A percentile compares a stretch with the other conserved stretches of the same genome.
These are phyloP conservation scores for Sisyra terminalis DNA, from an alignment of 2,888 invertebrate species.

Conservation along the genomic window DNA sequence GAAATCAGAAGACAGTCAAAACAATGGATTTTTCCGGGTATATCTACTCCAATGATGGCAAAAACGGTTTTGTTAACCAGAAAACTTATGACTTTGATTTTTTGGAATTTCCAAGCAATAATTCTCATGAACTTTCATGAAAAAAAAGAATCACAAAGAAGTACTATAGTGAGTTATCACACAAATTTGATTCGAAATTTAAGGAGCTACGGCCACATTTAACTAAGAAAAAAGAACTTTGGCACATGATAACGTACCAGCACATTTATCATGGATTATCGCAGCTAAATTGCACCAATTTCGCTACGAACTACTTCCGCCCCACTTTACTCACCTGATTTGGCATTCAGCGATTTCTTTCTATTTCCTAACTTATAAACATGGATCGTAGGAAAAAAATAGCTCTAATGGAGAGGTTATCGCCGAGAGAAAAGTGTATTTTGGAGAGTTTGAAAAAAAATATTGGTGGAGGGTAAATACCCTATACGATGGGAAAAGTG, in stretches of 20 bases:
- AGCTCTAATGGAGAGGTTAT: no score
- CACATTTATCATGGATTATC: no score
- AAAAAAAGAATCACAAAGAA: constrained; percentile 18
- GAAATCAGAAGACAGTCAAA: constrained; percentile 17
- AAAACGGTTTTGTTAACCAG: constrained; percentile 12
- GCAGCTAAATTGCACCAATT: background rate
- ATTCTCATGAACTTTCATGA: constrained; percentile 18
- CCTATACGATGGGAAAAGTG: background rate
- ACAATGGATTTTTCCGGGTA: constrained; percentile 8
- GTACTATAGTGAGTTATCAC: no score
- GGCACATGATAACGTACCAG: no score
- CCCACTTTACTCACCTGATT: background rate
- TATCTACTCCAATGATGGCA: constrained; percentile 13
- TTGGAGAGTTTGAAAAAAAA: background rate
- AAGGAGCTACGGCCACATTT: no score
- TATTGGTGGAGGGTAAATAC: background rate
- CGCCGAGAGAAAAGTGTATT: background rate
- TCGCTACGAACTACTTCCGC: background rate
- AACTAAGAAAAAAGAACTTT: no score
- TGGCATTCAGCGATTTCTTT: background rate
- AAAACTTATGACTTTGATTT: constrained; percentile 16
- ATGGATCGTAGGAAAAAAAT: no score
- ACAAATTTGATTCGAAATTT: no score
- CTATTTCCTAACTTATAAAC: background rate
- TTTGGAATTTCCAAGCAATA: constrained; percentile 15